Evolutionary conservation across 2,113 vertebrate species (phyloP).

Genomic region (Hylia prasina): DNA sequence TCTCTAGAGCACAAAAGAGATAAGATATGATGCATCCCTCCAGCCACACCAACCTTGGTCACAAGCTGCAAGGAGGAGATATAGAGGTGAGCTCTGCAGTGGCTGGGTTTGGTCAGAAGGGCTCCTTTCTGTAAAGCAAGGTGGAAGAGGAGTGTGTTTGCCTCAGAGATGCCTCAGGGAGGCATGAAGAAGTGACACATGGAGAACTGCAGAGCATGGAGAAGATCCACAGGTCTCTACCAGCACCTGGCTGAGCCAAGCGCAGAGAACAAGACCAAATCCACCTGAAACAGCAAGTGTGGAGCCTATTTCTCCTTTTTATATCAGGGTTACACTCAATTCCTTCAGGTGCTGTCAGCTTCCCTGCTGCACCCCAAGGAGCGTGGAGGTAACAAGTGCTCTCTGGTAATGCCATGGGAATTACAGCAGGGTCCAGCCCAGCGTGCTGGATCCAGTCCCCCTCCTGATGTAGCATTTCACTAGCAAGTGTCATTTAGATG

Average conservation of each 20-base stretch:
- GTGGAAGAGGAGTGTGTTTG: neutral
- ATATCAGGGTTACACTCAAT: neutral
- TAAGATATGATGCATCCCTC: neutral
- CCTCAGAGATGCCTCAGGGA: neutral
- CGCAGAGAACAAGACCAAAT: neutral
- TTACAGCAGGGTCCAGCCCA: neutral
- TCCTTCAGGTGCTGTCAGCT: neutral
- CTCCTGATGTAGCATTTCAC: neutral
- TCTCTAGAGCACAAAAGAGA: neutral
- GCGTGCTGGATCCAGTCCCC: rapidly evolving
- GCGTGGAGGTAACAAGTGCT: neutral
- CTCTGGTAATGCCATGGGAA: neutral
- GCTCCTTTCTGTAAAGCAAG: neutral
- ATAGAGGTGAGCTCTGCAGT: neutral
- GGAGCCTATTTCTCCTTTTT: neutral
- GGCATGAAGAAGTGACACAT: neutral
- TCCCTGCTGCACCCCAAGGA: neutral
- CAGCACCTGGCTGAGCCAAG: neutral
- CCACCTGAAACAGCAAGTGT: neutral
- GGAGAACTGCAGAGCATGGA: neutral
- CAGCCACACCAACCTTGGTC: neutral
- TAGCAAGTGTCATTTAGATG: neutral
- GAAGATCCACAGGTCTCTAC: neutral
- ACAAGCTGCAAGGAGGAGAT: neutral
- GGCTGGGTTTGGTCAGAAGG: neutral